Conservation (phyloP, 2,113 vertebrate species). For the Neodontobutis hainanensis region DNA sequence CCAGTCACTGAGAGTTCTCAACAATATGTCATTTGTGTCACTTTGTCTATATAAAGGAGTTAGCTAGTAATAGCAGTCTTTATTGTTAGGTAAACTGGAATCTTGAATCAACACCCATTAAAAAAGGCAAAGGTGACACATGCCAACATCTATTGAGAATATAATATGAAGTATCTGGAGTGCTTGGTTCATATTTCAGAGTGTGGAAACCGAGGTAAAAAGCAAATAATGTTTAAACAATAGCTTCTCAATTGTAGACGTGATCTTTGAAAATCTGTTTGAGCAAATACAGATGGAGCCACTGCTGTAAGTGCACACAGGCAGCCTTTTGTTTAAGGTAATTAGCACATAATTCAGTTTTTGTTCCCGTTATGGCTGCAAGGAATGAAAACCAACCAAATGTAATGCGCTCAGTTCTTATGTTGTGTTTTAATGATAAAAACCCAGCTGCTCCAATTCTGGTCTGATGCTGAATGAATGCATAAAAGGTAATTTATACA, state of each 20-base stretch:
- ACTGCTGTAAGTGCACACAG: slow-evolving; percentile 17
- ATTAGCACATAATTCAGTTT: slow-evolving; percentile 21
- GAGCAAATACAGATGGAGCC: slow-evolving; percentile 49
- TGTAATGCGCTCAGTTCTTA: slow-evolving; percentile 17
- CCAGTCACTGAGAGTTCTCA: not conserved
- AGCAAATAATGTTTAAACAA: slow-evolving; percentile 51
- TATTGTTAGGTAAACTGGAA: too few relatives aligned
- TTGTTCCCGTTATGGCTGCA: slow-evolving; percentile 12
- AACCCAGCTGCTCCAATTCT: slow-evolving; percentile 6
- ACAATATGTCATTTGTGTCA: too few relatives aligned
- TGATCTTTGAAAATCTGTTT: slow-evolving; percentile 40
- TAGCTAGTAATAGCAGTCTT: too few relatives aligned
- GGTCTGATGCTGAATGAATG: slow-evolving; percentile 13
- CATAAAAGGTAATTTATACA: slow-evolving; percentile 22
- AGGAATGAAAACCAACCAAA: slow-evolving; percentile 11
- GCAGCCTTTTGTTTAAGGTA: slow-evolving; percentile 31
- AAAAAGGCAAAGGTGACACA: too few relatives aligned
- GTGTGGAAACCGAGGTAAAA: slow-evolving; percentile 37
- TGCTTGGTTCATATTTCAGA: slow-evolving; percentile 31
- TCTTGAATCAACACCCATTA: too few relatives aligned
- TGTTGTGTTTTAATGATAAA: slow-evolving; percentile 13
- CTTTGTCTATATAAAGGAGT: too few relatives aligned
- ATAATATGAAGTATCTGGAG: slow-evolving; percentile 46
- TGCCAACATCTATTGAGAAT: not conserved
- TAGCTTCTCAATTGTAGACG: slow-evolving; percentile 48